Conservation (phyloP, 1,140 invertebrate species). For the Steinernema khuongi region DNA sequence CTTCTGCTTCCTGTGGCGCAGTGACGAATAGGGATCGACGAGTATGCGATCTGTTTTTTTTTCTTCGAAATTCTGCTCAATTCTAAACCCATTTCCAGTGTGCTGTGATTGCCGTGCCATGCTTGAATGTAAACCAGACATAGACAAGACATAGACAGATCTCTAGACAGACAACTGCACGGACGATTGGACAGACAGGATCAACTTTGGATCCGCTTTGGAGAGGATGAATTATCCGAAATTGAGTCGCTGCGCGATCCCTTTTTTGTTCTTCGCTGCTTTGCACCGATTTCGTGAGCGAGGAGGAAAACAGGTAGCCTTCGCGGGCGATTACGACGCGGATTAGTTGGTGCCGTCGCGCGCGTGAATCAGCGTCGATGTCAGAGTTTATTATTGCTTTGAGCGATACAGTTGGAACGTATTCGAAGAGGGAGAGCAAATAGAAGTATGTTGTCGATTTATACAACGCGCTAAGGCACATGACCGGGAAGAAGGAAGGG, state of each 20-base stretch:
- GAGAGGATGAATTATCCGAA: neutral
- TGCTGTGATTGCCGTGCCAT: too few relatives aligned
- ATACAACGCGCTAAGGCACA: conserved; percentile 13
- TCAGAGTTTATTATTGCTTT: conserved; percentile 8
- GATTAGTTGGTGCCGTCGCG: neutral
- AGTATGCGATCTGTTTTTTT: too few relatives aligned
- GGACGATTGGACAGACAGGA: too few relatives aligned
- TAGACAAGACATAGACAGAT: too few relatives aligned
- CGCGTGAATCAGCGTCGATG: neutral
- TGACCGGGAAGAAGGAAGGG: neutral
- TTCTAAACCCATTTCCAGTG: too few relatives aligned
- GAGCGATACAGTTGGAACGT: neutral
- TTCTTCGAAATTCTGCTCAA: too few relatives aligned
- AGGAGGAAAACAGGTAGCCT: neutral
- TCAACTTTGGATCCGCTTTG: neutral
- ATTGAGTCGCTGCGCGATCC: neutral
- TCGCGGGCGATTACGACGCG: neutral
- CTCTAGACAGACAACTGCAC: too few relatives aligned
- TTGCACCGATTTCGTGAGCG: neutral
- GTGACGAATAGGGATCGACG: neutral
- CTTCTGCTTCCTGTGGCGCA: too few relatives aligned
- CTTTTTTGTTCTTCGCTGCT: neutral
- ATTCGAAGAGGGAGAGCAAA: neutral
- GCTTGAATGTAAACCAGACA: too few relatives aligned
- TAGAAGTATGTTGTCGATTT: conserved; percentile 2